Evolutionary conservation across 1,140 invertebrate species (phyloP).

Genomic region (Sminthurides bifidus): DNA sequence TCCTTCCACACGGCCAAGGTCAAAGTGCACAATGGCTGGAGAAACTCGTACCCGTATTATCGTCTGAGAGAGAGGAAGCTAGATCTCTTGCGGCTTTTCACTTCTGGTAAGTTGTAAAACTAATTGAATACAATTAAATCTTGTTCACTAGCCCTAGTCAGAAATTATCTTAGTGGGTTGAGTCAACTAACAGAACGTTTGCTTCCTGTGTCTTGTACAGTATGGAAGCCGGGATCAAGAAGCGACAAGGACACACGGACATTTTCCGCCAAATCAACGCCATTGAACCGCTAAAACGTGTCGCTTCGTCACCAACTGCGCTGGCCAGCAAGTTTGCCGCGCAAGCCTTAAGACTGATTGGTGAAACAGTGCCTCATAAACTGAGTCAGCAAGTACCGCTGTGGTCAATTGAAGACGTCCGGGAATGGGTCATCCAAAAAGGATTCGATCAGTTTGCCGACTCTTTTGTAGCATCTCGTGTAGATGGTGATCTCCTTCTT

Average conservation of each 20-base stretch:
- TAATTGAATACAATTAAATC: neutral
- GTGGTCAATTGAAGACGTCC: conserved; percentile 92
- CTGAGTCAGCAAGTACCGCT: conserved; percentile 94
- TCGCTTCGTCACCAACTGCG: conserved; percentile 94
- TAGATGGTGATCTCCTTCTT: conserved; percentile 94
- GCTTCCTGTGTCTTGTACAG: conserved; percentile 4
- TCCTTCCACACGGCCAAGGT: conserved; percentile 80
- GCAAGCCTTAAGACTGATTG: conserved; percentile 86
- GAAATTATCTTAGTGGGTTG: neutral
- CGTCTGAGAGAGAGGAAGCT: conserved; percentile 89
- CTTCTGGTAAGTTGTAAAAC: conserved; percentile 52
- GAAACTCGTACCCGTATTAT: conserved; percentile 84
- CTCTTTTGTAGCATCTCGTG: conserved; percentile 78
- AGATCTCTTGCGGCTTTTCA: conserved; percentile 95
- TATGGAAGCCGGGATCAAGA: conserved; percentile 97
- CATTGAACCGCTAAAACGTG: conserved; percentile 87
- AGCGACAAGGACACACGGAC: conserved; percentile 86
- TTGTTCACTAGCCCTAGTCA: neutral
- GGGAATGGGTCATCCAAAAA: conserved; percentile 95
- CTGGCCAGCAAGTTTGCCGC: conserved; percentile 94
- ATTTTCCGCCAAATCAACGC: conserved; percentile 91
- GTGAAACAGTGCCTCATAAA: conserved; percentile 93
- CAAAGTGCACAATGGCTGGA: conserved; percentile 94
- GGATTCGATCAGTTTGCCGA: conserved; percentile 74
- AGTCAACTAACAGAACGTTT: no score